Percentiles rank a stretch among this genome's conserved stretches.
phyloP scores from a whole-genome alignment of 2,113 vertebrate genomes.

The Ceyx margarethae region DNA sequence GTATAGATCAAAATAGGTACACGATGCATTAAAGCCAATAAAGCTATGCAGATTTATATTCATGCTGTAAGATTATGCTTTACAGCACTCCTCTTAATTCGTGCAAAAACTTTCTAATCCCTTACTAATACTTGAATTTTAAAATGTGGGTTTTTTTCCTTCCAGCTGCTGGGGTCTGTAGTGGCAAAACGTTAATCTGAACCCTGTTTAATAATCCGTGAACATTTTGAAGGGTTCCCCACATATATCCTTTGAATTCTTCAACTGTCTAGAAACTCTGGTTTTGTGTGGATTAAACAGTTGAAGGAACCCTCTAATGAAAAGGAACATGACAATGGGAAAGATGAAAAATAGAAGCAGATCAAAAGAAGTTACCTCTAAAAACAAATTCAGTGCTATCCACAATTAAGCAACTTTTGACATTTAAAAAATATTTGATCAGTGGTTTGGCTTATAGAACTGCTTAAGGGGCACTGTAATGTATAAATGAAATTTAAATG shows the following conservation, averaged over 20 bases:
- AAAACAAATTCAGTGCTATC: constrained; percentile 59
- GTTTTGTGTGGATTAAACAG: constrained; percentile 9
- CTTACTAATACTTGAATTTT: not conserved
- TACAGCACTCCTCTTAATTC: not conserved
- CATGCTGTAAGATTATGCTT: not conserved
- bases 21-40: not conserved
- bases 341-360: constrained; percentile 9
- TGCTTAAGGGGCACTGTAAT: constrained; percentile 65
- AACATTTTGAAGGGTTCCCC: constrained; percentile 14
- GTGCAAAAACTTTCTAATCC: not conserved
- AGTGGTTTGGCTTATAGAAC: constrained; percentile 73
- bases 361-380: constrained; percentile 60
- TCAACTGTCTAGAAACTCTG: not conserved
- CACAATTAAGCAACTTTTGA: constrained; percentile 69
- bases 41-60: not conserved
- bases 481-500: constrained; percentile 77
- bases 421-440: constrained; percentile 77
- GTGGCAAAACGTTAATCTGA: not conserved
- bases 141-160: not conserved
- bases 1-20: not conserved
- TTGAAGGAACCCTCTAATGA: constrained; percentile 17
- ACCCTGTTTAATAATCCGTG: not conserved
- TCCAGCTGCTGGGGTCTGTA: not conserved
- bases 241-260: not conserved
- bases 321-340: constrained; percentile 14